Conservation (phyloP, 2,797 vertebrate genomes). For the Pogonophryne albipinna region DNA sequence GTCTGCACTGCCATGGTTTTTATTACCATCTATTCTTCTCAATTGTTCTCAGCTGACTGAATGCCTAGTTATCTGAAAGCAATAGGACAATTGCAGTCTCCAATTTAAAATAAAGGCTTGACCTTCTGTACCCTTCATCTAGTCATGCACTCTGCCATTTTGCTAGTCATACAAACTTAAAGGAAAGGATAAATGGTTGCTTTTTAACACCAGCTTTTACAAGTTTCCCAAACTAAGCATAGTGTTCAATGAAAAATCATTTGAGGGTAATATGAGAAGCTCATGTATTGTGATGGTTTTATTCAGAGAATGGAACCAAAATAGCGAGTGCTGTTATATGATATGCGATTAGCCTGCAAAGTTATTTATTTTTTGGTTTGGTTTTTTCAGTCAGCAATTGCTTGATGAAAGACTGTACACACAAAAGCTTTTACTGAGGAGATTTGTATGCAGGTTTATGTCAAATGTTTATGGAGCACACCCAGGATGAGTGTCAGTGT, state of each 20-base stretch:
- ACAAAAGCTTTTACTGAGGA: neutral
- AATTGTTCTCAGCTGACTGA: constrained; percentile 21
- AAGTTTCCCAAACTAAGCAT: constrained; percentile 10
- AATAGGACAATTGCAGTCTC: constrained; percentile 13
- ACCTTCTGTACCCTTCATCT: constrained; percentile 12
- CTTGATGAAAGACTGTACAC: neutral
- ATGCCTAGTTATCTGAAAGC: constrained; percentile 5
- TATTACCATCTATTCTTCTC: constrained; percentile 4
- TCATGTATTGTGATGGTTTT: neutral
- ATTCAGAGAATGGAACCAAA: neutral
- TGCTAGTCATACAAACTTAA: constrained; percentile 5
- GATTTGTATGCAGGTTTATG: neutral
- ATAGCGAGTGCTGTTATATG: neutral
- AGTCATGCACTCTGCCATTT: constrained; percentile 6
- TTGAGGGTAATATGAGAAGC: neutral
- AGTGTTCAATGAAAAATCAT: constrained; percentile 2
- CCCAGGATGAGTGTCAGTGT: neutral
- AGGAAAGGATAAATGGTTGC: constrained; percentile 13
- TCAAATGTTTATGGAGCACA: neutral
- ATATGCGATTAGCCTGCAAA: neutral
- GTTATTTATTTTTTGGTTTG: constrained; percentile 2
- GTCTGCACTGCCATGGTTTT: constrained; percentile 10
- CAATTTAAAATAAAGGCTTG: constrained; percentile 8
- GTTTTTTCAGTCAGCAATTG: constrained; percentile 6
- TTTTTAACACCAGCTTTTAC: constrained; percentile 2